Conservation (phyloP, 2,113 vertebrate genomes). For the Pangasianodon hypophthalmus region DNA sequence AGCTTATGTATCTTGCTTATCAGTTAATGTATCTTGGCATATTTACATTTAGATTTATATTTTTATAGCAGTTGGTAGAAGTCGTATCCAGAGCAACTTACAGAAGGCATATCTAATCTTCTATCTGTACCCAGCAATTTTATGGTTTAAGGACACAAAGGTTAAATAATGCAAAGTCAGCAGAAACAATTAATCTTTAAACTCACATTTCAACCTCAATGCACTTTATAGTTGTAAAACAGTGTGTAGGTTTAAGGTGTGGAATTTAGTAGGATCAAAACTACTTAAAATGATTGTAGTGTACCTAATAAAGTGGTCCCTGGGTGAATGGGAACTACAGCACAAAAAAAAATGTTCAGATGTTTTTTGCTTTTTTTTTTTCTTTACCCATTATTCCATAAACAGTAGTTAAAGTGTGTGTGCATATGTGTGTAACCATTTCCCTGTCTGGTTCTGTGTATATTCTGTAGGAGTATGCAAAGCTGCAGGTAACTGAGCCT, state of each 20-base stretch:
- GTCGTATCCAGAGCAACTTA: neutral
- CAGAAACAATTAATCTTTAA: conserved; percentile 52
- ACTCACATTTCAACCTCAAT: conserved; percentile 24
- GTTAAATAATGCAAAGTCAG: conserved; percentile 8
- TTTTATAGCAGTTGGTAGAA: conserved; percentile 10
- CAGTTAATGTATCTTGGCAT: conserved; percentile 43
- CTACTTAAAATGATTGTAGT: conserved; percentile 17
- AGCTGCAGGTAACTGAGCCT: conserved; percentile 83
- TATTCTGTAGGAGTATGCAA: conserved; percentile 81
- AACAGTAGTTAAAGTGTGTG: neutral
- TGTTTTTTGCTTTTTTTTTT: neutral
- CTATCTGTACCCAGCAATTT: conserved; percentile 11
- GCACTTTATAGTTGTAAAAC: conserved; percentile 42
- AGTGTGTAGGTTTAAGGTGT: conserved; percentile 10
- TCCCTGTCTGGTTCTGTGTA: neutral
- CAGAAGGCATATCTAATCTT: conserved; percentile 13
- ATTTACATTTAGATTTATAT: conserved; percentile 12
- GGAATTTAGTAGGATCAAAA: conserved; percentile 8
- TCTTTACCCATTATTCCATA: neutral
- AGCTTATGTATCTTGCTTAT: conserved; percentile 1
- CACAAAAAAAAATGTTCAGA: neutral
- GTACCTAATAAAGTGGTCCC: neutral
- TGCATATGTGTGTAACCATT: neutral
- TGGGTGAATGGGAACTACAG: neutral
- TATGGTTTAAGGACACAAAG: conserved; percentile 37